Evolutionary conservation across 1,140 invertebrate species (phyloP), one percentile per base, ranked within the genome.

Genomic region (Rhagoletis pomonella): DNA sequence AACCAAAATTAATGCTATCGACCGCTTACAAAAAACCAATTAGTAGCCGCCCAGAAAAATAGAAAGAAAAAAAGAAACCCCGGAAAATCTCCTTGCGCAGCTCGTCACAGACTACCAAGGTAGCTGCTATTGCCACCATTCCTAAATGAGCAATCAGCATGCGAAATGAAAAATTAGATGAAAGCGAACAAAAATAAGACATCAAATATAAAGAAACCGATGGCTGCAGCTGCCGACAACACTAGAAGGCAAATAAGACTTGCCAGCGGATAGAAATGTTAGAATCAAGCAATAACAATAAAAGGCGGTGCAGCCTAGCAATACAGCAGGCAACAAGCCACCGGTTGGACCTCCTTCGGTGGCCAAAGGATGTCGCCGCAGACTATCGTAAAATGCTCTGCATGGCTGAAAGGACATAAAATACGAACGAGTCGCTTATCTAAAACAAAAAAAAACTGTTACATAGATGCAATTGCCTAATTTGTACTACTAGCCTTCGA

Each of bases 111-210:
- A 50, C 84, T 85, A 85, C 55, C 19, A 85, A 62, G 14, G 84
- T 62, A 85, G 59, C 84, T 85, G 84, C 17, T 85, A 60, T 29
- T 60, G 84, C 17, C 29, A 62, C 55, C 17, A 58, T 44, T 73
- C 4, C 19, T 60, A 58, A 62, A 14, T 50, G n/a, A 44, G 73
- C 73, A 42, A 62, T 44, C 59, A 60, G 58, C 29, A 85, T 62
- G 59, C 19, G 14, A 85, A 85, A 62, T 29, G 39, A 62, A 85
- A 81, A 50, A 55, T 81, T 81, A 50, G 73, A 47, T 5, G 47
- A 81, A 81, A 55, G 55, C 9, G 39, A 39, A 85, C 58, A 85
- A 85, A 85, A 85, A 85, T 85, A 85, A 85, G 84, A 85, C 84
- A 85, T 85, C 58, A 62, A 62, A 85, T 42, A 2, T 62, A 10